These are phyloP conservation scores for Sarotherodon lohbergeri DNA, from an alignment of 2,113 vertebrate species.

Conservation along the genomic window DNA sequence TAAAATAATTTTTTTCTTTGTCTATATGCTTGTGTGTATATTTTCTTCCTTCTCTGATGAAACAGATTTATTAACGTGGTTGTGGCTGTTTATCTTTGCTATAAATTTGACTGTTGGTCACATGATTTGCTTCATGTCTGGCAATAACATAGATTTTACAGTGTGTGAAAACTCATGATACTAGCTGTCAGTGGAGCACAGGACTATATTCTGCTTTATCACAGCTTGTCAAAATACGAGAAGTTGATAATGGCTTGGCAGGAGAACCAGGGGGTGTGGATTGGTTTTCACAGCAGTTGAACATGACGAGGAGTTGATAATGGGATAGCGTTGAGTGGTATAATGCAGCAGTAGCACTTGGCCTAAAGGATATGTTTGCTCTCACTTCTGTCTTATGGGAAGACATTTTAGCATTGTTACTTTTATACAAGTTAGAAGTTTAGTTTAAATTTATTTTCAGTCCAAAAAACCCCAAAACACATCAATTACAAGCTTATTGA, in stretches of 20 bases:
- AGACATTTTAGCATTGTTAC: neutral
- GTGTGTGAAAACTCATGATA: neutral
- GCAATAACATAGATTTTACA: neutral
- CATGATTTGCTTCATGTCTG: neutral
- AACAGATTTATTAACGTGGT: neutral
- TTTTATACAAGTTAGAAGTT: neutral
- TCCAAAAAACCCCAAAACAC: neutral
- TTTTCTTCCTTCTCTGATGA: neutral
- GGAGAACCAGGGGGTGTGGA: slow-evolving; percentile 31
- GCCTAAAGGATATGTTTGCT: neutral
- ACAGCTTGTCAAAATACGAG: slow-evolving; percentile 38
- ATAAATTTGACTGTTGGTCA: neutral
- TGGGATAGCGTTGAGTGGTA: neutral
- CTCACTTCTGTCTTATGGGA: neutral
- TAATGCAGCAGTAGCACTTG: neutral
- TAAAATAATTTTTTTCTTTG: neutral
- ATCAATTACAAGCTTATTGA: neutral
- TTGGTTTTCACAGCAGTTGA: slow-evolving; percentile 49
- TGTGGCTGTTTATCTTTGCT: neutral
- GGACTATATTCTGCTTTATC: slow-evolving; percentile 13
- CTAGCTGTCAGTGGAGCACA: neutral
- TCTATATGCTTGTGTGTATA: neutral
- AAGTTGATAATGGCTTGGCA: slow-evolving; percentile 35
- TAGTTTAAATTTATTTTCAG: neutral
- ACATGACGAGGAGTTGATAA: slow-evolving; percentile 43